Evolutionary conservation across 2,113 vertebrate species (phyloP), one percentile per base, ranked within the genome.

Genomic region (Hystrix brachyura): DNA sequence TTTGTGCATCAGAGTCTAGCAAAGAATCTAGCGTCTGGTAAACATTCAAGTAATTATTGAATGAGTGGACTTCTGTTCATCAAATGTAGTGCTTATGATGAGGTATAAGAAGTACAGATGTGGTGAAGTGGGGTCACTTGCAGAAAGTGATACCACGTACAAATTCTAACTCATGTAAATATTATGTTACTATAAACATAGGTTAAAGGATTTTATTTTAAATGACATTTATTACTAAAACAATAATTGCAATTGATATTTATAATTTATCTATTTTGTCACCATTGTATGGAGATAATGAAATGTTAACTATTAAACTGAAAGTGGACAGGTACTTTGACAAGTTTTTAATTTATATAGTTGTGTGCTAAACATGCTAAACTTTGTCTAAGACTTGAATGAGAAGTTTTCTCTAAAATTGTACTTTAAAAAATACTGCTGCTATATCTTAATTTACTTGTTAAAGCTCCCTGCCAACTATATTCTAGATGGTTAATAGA

Each of bases 401-500:
- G 67, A 34, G 23, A 95, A 93, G 32, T 94, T 95, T 91, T 89
- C 74, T 93, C 43, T 92, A 90, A 95, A 94, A 85, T 85, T 88
- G 8, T 12, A 46, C 34, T 88, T 95, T 86, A 80, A 38, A 92
- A 18, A 91, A 93, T 91, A 48, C 11, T 55, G 5, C 14, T 83
- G 43, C 57, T 91, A 15, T 46, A 62, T 60, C 74, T 60, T 95
- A 87, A 71, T 34, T 43, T 59, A 92, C 51, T 80, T 64, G 32
- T 38, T 27, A 65, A 97, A 86, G 17, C 23, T 91, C 87, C 43
- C 51, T 74, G 6, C 79, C 71, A 85, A 53, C 32, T 60, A n/a
- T 71, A 27, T 32, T 51, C 85, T 85, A 57, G 64, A 74, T 34
- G 43, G n/a, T 46, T 64, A 83, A 65, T 21, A 82, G 64, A 57